Evolutionary conservation across 2,888 invertebrate species (phyloP).

Genomic region (Lasius fuliginosus): DNA sequence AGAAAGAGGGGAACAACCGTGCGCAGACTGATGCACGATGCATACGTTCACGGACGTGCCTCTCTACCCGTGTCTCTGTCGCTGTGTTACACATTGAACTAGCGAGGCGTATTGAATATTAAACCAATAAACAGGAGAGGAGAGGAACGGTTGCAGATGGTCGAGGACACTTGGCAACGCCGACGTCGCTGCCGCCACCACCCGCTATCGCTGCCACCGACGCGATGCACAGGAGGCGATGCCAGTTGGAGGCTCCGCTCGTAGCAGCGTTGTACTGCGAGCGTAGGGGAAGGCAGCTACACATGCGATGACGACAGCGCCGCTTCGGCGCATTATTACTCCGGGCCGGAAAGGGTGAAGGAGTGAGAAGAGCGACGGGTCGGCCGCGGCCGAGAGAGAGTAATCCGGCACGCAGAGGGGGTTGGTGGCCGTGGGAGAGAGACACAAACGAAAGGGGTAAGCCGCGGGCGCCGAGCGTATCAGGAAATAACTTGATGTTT

Average conservation of each 20-base stretch:
- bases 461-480: constrained; percentile 66
- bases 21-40: constrained; percentile 63
- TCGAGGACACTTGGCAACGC: constrained; percentile 80
- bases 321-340: constrained; percentile 60
- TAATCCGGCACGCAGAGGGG: constrained; percentile 54
- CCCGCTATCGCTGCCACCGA: constrained; percentile 73
- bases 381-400: constrained; percentile 17
- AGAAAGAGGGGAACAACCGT: constrained; percentile 44
- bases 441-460: constrained; percentile 69
- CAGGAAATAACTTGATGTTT: constrained; percentile 72
- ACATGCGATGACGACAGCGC: constrained; percentile 66
- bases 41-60: constrained; percentile 69
- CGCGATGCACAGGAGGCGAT: constrained; percentile 66
- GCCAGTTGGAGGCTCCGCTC: constrained; percentile 75
- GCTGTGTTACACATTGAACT: constrained; percentile 73
- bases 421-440: constrained; percentile 54
- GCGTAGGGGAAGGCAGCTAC: constrained; percentile 74
- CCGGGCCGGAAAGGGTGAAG: constrained; percentile 51
- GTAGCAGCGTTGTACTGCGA: constrained; percentile 68
- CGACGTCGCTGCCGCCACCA: constrained; percentile 64
- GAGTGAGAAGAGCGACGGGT: constrained; percentile 27
- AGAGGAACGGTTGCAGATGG: constrained; percentile 79
- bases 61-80: constrained; percentile 68
- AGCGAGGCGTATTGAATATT: constrained; percentile 80
- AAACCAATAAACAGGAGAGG: constrained; percentile 79